Conservation (phyloP, 2,797 vertebrate species). For the Tadarida brasiliensis region DNA sequence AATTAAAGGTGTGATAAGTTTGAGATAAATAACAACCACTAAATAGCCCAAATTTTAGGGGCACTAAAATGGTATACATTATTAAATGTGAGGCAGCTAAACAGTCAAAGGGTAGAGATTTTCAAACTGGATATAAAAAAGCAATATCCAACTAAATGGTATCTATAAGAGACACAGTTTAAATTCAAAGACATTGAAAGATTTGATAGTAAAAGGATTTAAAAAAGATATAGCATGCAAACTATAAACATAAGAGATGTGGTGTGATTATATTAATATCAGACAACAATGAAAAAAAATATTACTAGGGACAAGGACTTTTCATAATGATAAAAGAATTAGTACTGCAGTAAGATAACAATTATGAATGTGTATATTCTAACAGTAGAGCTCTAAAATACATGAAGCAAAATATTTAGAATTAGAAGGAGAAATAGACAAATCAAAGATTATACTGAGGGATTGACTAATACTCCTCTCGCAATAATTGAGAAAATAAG, state of each 20-base stretch:
- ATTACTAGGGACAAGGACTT: neutral
- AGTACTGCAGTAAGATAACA: neutral
- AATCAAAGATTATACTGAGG: neutral
- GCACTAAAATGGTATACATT: neutral
- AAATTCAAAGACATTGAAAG: neutral
- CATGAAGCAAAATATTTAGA: neutral
- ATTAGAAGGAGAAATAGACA: conserved; percentile 13
- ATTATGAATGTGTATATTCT: neutral
- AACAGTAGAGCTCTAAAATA: neutral
- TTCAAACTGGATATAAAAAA: neutral
- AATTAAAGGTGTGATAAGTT: neutral
- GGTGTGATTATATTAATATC: neutral
- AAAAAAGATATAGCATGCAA: neutral
- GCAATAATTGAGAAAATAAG: neutral
- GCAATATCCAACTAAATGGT: neutral
- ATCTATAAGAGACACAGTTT: neutral
- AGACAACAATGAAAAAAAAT: neutral
- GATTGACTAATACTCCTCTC: neutral
- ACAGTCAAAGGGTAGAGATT: neutral
- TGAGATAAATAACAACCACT: neutral
- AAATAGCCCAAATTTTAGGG: neutral
- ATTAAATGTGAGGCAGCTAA: neutral
- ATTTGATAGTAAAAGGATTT: neutral
- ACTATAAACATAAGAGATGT: neutral
- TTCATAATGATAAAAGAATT: neutral